Base-by-base conservation (phyloP, 2,113 vertebrate genomes). In the Dasyprocta punctata region DNA sequence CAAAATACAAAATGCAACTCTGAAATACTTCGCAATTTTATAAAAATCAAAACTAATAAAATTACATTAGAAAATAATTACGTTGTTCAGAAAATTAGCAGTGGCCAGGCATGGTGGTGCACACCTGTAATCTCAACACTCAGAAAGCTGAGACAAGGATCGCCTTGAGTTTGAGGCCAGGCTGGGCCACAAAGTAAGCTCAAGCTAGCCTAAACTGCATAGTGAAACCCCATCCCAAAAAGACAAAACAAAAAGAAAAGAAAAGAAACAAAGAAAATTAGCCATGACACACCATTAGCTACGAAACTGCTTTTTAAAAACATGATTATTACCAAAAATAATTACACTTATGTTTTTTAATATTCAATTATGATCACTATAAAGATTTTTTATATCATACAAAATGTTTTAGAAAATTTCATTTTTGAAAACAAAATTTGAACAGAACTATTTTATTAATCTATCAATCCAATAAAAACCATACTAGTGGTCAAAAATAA, bases 31-130 rank as follows among this genome's bases (percentile, higher is more conserved):
- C 54, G 14, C 52, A 87, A 69, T 71, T 95, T 69, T 90, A 93
- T 78, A 95, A 85, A 90, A 92, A 75, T 49, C 89, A 65, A 58
- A 96, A 92, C 54, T 26, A 78, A 3, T 41, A 86, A 96, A 93
- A 86, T 28, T 30, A 69, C 1, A 87, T 11, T 30, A 47, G 24
- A 77, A 77, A 77, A 88, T 89, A 90, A 90, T 86, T 86, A 95
- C 47, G 65, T 41, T 47, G 33, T 88, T 92, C 77, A 80, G 44
- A 80, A 80, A 80, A 75, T 75, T 56, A 56, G 12, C 54, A 56
- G 54, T 56, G 54, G 56, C 56, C 19, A 10, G 56, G 17, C 6
- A 19, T 58, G 56, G 56, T 58, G 17, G 19, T 10, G 4, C 56
- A 58, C 56, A 20, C 56, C 52, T 58, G 17, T 58, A 58, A 58